Base-by-base conservation (phyloP, 2,888 invertebrate genomes). In the Epinotia brunnichana region DNA sequence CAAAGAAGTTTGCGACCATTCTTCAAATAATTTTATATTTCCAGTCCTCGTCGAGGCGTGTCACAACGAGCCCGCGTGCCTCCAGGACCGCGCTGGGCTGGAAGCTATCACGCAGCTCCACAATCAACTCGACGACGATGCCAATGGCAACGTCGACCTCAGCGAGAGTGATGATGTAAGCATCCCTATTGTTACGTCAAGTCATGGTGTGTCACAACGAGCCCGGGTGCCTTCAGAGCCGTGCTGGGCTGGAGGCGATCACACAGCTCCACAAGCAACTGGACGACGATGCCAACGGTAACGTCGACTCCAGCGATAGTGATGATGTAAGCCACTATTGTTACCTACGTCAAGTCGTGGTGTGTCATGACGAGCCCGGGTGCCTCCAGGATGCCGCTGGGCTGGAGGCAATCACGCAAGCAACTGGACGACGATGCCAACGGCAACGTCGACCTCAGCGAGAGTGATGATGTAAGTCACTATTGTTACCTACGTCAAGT, bases 401-500 rank as follows among this genome's bases (percentile, higher is more conserved):
- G 29, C 29, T 0, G 5, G 98, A 98, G 87, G 99, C 99, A 71
- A 99, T 99, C 85, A 95, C 95, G 77, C 29, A 10, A 57, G 77
- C 98, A 99, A 88, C 94, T 99, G 78, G 99, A 99, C 88, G 99
- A 99, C 87, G 99, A 99, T 94, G 97, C 97, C 81, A 98, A 99
- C 92, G 99, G 99, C 75, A 98, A 98, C 88, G 97, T 99, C 77
- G 99, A 99, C 92, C 95, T 98, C 76, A 96, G 29, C 29, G 29
- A 57, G 60, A 41, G 17, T 7, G 98, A 98, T 91, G 99, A 99
- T 94, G 99, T 99, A 92, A 95, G 96, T 10, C 56, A 57, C n/a
- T 15, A 51, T 17, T 64, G 29, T 44, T 24, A n/a, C n/a, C n/a
- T 7, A 5, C 17, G n/a, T 9, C 51, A n/a, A n/a, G 68, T 80